phyloP scores from a whole-genome alignment of 2,797 vertebrate species.

The Falco concolor region DNA sequence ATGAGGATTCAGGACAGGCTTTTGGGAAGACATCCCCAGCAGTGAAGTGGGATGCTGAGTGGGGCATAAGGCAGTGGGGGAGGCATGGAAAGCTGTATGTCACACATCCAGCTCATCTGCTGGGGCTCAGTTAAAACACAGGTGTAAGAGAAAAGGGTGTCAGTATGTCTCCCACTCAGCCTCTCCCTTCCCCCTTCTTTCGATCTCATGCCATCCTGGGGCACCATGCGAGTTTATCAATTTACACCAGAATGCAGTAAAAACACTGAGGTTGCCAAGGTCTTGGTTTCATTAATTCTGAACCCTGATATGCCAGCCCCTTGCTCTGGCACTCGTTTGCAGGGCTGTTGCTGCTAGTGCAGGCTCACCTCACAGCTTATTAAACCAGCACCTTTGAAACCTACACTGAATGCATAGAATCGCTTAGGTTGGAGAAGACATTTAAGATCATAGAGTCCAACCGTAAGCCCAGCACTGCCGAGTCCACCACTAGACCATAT shows the following conservation, averaged over 20 bases:
- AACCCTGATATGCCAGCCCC: background rate
- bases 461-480: background rate
- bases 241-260: background rate
- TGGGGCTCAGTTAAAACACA: background rate
- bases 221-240: background rate
- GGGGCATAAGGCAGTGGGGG: background rate
- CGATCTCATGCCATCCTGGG: background rate
- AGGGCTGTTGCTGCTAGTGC: background rate
- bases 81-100: background rate
- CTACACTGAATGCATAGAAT: background rate
- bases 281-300: conserved; percentile 13
- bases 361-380: background rate
- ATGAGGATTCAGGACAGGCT: background rate
- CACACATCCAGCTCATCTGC: background rate
- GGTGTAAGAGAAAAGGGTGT: background rate
- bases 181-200: background rate
- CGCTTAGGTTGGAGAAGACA: background rate
- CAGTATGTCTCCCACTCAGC: background rate
- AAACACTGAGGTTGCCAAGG: background rate
- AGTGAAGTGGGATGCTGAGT: background rate
- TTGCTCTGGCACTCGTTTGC: background rate
- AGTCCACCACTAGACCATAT: background rate
- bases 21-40: background rate
- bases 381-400: conserved; percentile 18
- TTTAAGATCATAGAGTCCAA: background rate